Conservation (phyloP, 2,797 vertebrate genomes). For the Peromyscus attwateri region DNA sequence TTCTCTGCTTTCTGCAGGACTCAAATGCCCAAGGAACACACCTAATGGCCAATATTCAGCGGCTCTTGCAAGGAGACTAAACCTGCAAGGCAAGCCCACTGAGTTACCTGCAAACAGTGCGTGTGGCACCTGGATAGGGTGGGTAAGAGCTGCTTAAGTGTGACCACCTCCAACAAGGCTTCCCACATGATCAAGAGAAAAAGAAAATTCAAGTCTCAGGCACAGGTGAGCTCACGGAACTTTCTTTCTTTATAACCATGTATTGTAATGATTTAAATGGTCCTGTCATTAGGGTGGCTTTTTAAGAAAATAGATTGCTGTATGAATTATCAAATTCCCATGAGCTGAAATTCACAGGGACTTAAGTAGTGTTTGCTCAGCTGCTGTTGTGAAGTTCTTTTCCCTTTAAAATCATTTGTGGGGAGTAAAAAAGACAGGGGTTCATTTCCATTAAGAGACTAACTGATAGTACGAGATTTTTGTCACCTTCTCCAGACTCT, state of each 20-base stretch:
- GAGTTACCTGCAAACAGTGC: neutral
- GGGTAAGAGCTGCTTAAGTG: neutral
- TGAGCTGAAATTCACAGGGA: conserved; percentile 54
- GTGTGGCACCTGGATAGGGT: neutral
- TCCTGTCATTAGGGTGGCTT: neutral
- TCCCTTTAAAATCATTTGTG: conserved; percentile 45
- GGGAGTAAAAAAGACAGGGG: neutral
- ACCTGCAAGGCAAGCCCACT: conserved; percentile 27
- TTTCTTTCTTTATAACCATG: conserved; percentile 26
- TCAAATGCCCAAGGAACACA: neutral
- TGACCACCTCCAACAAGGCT: neutral
- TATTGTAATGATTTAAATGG: conserved; percentile 27
- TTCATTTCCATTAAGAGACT: conserved; percentile 39
- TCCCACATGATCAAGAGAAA: neutral
- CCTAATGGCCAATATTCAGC: neutral
- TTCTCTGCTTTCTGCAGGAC: neutral
- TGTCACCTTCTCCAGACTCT: neutral
- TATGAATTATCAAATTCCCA: conserved; percentile 46
- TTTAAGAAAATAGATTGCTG: conserved; percentile 39
- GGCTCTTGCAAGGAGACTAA: neutral
- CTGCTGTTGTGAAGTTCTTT: conserved; percentile 44
- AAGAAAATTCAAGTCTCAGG: conserved; percentile 7
- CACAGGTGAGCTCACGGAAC: conserved; percentile 1
- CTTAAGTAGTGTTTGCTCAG: conserved; percentile 61
- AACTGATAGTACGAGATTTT: neutral